Conservation (phyloP, 2,888 invertebrate genomes). For the Agrochola macilenta region DNA sequence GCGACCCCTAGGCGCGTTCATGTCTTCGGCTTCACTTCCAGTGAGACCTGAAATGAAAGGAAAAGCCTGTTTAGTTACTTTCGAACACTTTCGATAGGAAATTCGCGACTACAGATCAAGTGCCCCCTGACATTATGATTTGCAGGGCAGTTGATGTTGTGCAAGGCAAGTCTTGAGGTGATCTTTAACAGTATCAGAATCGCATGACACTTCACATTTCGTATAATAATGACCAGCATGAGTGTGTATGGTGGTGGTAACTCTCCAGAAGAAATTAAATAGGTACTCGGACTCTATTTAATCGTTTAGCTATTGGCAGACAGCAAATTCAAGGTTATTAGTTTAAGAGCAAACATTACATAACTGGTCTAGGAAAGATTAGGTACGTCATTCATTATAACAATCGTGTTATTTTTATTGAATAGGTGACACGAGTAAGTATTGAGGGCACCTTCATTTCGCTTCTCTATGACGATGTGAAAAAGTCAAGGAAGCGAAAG, state of each 20-base stretch:
- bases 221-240: background rate
- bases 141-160: background rate
- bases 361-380: constrained; percentile 38
- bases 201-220: background rate
- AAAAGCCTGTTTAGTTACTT: constrained; percentile 23
- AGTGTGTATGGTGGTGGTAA: background rate
- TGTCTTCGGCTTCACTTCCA: constrained; percentile 77
- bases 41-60: constrained; percentile 77
- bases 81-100: background rate
- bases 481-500: background rate
- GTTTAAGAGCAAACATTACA: constrained; percentile 45
- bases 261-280: background rate
- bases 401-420: constrained; percentile 33
- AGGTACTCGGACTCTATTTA: background rate
- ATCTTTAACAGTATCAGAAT: background rate
- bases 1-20: constrained; percentile 80
- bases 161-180: background rate
- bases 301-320: constrained; percentile 21
- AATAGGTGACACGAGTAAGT: constrained; percentile 22
- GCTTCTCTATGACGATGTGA: background rate
- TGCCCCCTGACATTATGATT: background rate
- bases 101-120: background rate
- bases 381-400: constrained; percentile 41
- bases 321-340: constrained; percentile 48
- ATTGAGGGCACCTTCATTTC: background rate